Percentiles rank a stretch among this genome's conserved stretches.
Conservation (phyloP, 2,797 vertebrate genomes). For the Botia almorhae region DNA sequence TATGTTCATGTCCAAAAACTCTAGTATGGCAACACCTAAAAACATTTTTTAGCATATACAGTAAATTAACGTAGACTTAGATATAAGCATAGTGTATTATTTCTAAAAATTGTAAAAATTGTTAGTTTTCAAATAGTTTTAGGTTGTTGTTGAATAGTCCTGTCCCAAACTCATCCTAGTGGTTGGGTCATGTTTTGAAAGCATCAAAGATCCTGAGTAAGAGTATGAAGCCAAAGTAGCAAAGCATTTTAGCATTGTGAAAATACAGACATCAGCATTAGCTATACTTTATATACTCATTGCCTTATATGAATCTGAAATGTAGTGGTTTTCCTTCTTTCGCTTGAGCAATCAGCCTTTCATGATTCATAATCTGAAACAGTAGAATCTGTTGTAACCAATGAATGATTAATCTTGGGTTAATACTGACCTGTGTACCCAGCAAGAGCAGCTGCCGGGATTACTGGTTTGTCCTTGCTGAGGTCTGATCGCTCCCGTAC, state of each 20-base stretch:
- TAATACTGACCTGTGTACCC: constrained; percentile 92
- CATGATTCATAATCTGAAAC: neutral
- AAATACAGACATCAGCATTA: too few relatives aligned
- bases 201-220: neutral
- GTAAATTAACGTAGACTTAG: too few relatives aligned
- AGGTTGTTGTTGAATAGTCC: too few relatives aligned
- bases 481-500: constrained; percentile 97
- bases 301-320: neutral
- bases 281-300: neutral
- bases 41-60: too few relatives aligned
- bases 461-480: constrained; percentile 99
- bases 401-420: neutral
- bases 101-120: too few relatives aligned
- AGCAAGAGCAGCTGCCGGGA: constrained; percentile 94
- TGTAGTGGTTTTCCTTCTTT: neutral
- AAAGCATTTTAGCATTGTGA: too few relatives aligned
- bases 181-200: neutral
- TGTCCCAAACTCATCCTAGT: too few relatives aligned
- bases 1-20: too few relatives aligned
- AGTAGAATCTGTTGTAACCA: neutral
- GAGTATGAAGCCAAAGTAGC: too few relatives aligned
- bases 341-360: neutral
- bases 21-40: too few relatives aligned
- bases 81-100: too few relatives aligned
- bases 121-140: too few relatives aligned